Conservation (phyloP, 2,797 vertebrate genomes). For the Rhinatrema bivittatum region DNA sequence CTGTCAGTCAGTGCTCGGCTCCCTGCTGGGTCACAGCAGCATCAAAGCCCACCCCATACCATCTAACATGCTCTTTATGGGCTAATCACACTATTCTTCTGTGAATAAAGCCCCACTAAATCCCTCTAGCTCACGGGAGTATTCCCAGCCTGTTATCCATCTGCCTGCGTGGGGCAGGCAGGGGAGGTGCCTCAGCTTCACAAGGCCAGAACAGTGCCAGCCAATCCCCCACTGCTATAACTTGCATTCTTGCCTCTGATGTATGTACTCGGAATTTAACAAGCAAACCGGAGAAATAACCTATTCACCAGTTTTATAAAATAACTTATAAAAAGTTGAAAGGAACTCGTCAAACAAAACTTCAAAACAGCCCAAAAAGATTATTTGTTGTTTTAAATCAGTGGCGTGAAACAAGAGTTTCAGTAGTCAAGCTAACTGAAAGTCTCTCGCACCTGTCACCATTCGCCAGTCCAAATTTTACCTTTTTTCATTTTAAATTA, state of each 20-base stretch:
- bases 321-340: too few species aligned
- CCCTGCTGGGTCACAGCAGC: conserved; percentile 53
- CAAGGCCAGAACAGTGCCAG: conserved; percentile 46
- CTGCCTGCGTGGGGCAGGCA: conserved; percentile 56
- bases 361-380: too few species aligned
- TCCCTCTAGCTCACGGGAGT: conserved; percentile 55
- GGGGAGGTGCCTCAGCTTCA: conserved; percentile 36
- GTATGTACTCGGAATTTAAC: too few species aligned
- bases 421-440: too few species aligned
- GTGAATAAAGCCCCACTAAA: conserved; percentile 60
- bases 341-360: too few species aligned
- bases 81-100: conserved; percentile 69
- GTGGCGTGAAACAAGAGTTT: too few species aligned
- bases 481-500: too few species aligned
- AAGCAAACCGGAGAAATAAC: too few species aligned
- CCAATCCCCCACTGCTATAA: conserved; percentile 13
- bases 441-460: too few species aligned
- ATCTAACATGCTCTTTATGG: conserved; percentile 63
- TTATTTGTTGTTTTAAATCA: too few species aligned
- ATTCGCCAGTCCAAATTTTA: too few species aligned
- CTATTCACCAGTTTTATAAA: too few species aligned
- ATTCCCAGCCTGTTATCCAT: conserved; percentile 59
- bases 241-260: background rate
- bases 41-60: conserved; percentile 63
- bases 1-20: conserved; percentile 50